Evolutionary conservation across 2,113 vertebrate genomes (phyloP).

Genomic region (Vulpes ferrilata): DNA sequence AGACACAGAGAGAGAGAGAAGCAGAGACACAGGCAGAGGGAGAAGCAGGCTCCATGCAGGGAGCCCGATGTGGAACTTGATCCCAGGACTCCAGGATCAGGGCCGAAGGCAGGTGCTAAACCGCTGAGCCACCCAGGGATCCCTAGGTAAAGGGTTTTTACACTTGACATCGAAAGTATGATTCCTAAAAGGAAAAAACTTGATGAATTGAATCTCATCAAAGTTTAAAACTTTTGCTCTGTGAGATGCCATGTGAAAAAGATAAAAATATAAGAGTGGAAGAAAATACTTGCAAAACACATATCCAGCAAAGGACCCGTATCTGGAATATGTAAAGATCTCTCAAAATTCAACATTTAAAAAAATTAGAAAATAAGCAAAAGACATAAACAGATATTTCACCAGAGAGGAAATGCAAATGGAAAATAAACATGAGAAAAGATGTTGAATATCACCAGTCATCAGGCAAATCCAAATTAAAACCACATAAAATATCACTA

Average conservation of each 20-base stretch:
- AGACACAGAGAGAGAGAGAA: too few species aligned
- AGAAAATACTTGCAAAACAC: constrained; percentile 34
- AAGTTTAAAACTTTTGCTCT: constrained; percentile 31
- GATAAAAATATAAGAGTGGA: neutral
- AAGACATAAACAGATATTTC: neutral
- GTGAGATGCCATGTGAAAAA: neutral
- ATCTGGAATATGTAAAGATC: neutral
- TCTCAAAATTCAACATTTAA: neutral
- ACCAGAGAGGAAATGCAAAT: neutral
- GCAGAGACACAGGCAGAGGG: too few species aligned
- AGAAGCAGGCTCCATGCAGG: too few species aligned
- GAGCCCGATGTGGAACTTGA: too few species aligned
- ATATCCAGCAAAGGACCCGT: neutral
- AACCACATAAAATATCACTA: neutral
- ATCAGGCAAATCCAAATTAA: neutral
- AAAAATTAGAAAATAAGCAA: neutral
- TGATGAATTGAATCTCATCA: constrained; percentile 15
- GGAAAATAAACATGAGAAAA: neutral
- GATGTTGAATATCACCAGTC: neutral
- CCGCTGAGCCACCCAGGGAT: too few species aligned
- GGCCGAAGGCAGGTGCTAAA: too few species aligned
- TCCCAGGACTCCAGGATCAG: too few species aligned
- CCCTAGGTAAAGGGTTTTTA: neutral
- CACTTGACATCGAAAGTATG: neutral
- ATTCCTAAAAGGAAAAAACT: constrained; percentile 38